Conservation (phyloP, 53 echinoderm and acorn worm genomes). For the Mesocentrotus franciscanus region DNA sequence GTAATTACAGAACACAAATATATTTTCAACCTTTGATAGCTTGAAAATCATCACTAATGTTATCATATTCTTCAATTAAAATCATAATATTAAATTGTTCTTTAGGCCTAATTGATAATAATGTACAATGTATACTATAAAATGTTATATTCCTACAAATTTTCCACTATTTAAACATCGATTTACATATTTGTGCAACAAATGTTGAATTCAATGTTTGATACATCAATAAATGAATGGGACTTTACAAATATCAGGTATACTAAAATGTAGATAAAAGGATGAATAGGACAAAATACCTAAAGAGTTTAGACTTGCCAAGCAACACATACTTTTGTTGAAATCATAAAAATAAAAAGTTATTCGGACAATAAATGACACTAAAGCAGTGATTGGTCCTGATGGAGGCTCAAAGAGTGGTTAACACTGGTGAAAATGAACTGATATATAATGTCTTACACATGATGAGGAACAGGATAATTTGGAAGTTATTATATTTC, state of each 20-base stretch:
- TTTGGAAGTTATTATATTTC: slow-evolving; percentile 79
- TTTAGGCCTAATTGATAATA: too few species aligned
- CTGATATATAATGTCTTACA: slow-evolving; percentile 82
- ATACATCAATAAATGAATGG: not conserved
- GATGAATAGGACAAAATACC: not conserved
- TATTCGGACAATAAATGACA: not conserved
- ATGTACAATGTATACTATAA: too few species aligned
- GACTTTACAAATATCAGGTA: not conserved
- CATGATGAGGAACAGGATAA: slow-evolving; percentile 77
- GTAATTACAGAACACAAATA: not conserved
- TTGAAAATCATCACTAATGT: too few species aligned
- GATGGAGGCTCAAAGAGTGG: not conserved
- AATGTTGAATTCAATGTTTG: not conserved
- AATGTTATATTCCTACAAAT: too few species aligned
- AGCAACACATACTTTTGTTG: not conserved
- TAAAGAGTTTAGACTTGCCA: not conserved
- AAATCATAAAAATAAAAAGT: not conserved
- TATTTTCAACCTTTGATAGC: not conserved
- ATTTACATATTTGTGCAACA: too few species aligned
- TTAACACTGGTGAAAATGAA: not conserved
- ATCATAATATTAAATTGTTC: too few species aligned
- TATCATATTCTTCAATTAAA: too few species aligned
- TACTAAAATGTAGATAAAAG: not conserved
- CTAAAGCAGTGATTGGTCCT: not conserved
- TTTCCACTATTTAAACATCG: not conserved